Conservation (phyloP, 2,797 vertebrate species). For the Lophius americanus region DNA sequence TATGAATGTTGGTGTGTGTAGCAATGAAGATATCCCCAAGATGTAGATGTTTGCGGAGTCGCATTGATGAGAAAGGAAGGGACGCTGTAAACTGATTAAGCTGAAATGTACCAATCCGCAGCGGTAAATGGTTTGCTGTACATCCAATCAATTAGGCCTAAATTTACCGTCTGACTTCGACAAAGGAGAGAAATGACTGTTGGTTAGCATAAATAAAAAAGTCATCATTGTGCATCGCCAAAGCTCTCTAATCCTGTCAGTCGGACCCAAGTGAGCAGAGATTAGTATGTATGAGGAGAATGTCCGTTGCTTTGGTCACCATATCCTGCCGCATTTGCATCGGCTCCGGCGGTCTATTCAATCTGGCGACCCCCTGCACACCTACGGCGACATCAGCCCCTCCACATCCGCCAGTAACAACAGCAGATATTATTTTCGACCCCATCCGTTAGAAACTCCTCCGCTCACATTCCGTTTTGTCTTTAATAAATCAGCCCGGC, state of each 20-base stretch:
- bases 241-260: slow-evolving; percentile 28
- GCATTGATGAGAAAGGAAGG: too few species aligned
- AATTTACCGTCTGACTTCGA: slow-evolving; percentile 19
- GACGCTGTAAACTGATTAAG: too few species aligned
- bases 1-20: too few species aligned
- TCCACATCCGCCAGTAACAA: slow-evolving; percentile 48
- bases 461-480: slow-evolving; percentile 65
- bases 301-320: slow-evolving; percentile 6
- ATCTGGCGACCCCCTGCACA: slow-evolving; percentile 43
- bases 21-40: too few species aligned
- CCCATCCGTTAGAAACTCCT: slow-evolving; percentile 64
- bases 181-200: slow-evolving; percentile 23
- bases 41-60: too few species aligned
- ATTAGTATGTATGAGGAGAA: slow-evolving; percentile 51
- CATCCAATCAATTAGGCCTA: slow-evolving; percentile 22
- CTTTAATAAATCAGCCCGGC: slow-evolving; percentile 72
- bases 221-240: too few species aligned
- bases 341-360: slow-evolving; percentile 39
- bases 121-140: slow-evolving; percentile 8
- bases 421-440: slow-evolving; percentile 63
- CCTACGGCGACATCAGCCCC: slow-evolving; percentile 63
- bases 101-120: too few species aligned
- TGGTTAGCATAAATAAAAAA: slow-evolving; percentile 24
- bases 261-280: slow-evolving; percentile 39
- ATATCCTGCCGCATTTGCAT: slow-evolving; percentile 57